Conservation (phyloP, 1,140 invertebrate species). For the Periplaneta americana region DNA sequence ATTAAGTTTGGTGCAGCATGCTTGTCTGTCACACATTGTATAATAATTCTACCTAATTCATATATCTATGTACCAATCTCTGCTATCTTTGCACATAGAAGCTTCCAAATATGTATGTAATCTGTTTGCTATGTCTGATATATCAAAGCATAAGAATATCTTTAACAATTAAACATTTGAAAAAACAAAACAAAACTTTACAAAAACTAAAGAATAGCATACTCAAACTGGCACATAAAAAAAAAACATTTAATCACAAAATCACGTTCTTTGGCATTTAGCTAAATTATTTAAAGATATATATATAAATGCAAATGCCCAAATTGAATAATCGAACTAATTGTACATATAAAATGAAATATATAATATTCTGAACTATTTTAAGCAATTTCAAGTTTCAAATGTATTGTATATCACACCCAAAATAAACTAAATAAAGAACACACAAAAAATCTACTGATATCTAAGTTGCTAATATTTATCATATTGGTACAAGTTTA, state of each 20-base stretch:
- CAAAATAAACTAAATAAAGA: not conserved
- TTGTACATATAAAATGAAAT: not conserved
- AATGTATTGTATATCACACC: not conserved
- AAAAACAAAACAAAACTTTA: not conserved
- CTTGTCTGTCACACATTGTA: not conserved
- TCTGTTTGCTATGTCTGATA: not conserved
- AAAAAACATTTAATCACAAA: conserved; percentile 1
- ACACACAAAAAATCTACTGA: not conserved
- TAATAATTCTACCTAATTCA: no score
- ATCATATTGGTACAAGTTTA: no score
- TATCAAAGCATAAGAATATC: not conserved
- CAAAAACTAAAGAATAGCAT: not conserved
- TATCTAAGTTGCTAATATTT: not conserved
- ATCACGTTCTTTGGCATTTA: conserved; percentile 4
- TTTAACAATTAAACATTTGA: not conserved
- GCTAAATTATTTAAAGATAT: not conserved
- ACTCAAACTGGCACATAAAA: not conserved
- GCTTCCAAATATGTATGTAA: not conserved
- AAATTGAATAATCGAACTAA: not conserved
- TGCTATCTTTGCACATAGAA: not conserved
- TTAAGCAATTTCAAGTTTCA: not conserved
- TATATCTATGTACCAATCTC: not conserved
- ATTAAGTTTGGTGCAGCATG: not conserved
- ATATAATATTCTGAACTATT: not conserved
- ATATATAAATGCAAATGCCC: conserved; percentile 5